These are phyloP conservation scores for Nemotelus pantherinus DNA, from an alignment of 2,888 invertebrate genomes.

Conservation along the genomic window DNA sequence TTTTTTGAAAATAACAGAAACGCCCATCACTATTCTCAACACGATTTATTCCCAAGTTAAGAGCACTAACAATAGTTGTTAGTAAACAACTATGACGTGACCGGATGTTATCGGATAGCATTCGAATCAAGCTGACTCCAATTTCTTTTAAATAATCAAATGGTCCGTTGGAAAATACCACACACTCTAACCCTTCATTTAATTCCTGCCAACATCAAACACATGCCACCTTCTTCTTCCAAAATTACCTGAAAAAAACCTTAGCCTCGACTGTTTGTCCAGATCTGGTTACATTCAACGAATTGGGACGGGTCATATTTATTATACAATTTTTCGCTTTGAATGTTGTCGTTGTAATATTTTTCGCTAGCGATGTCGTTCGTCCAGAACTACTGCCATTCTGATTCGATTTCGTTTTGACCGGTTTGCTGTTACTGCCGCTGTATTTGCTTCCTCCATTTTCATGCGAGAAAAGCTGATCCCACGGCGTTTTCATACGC, in stretches of 20 bases:
- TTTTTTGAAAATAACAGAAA: too few relatives aligned
- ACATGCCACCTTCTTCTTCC: neutral
- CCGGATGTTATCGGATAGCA: too few relatives aligned
- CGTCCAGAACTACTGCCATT: constrained; percentile 15
- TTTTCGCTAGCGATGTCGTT: constrained; percentile 10
- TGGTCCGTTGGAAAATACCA: too few relatives aligned
- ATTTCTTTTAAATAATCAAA: too few relatives aligned
- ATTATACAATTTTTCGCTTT: constrained; percentile 13
- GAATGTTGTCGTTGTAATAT: constrained; percentile 3
- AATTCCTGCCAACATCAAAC: too few relatives aligned
- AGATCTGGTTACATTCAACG: constrained; percentile 62
- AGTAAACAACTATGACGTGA: too few relatives aligned
- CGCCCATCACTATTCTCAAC: too few relatives aligned
- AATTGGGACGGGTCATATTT: constrained; percentile 58
- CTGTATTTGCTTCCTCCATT: constrained; percentile 9
- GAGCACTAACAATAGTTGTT: too few relatives aligned
- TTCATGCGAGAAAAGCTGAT: neutral
- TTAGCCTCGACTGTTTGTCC: constrained; percentile 62
- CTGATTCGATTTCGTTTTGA: neutral
- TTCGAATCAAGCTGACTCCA: too few relatives aligned
- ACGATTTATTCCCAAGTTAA: too few relatives aligned
- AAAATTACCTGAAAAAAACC: constrained; percentile 62
- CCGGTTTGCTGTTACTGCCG: neutral
- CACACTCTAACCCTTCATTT: too few relatives aligned
- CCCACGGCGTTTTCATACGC: constrained; percentile 21